These are phyloP conservation scores for Pseudobourletiella spinata DNA, from an alignment of 1,140 invertebrate genomes.

Conservation along the genomic window DNA sequence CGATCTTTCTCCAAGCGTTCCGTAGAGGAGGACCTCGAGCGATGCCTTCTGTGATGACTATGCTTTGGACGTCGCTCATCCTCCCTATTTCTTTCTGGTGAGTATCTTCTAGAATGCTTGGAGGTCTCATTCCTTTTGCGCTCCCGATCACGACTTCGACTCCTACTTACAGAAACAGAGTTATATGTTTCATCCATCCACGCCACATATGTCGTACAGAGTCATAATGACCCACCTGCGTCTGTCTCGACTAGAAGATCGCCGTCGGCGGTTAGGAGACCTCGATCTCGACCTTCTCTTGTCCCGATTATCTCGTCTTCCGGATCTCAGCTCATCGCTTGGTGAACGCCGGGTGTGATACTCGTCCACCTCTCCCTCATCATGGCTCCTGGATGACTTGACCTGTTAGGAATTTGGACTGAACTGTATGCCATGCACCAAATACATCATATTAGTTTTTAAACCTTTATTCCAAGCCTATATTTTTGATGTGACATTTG, in stretches of 20 bases:
- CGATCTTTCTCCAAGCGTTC: constrained; percentile 13
- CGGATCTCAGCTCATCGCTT: not conserved
- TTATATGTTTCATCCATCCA: not conserved
- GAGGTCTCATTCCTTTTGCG: not conserved
- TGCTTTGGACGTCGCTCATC: constrained; percentile 8
- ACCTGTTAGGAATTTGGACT: constrained; percentile 29
- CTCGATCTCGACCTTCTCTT: not conserved
- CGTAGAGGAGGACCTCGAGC: constrained; percentile 15
- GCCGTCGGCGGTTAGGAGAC: not conserved
- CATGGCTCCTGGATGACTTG: not conserved
- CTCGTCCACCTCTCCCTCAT: not conserved
- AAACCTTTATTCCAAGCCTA: not conserved
- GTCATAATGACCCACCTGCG: not conserved
- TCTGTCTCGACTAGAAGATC: not conserved
- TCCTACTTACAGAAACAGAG: no score
- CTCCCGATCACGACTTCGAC: not conserved
- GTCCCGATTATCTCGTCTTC: constrained; percentile 3
- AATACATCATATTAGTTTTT: constrained; percentile 6
- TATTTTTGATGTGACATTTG: not conserved
- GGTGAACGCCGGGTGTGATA: not conserved
- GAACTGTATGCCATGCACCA: constrained; percentile 26
- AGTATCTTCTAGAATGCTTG: constrained; percentile 3
- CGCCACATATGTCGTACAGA: not conserved
- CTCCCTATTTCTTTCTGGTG: not conserved
- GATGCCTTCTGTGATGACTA: not conserved